Percentiles rank a stretch among this genome's conserved stretches.
These are phyloP conservation scores for Panagrolaimus sp. DNA, from an alignment of 1,140 invertebrate species.

Conservation along the genomic window DNA sequence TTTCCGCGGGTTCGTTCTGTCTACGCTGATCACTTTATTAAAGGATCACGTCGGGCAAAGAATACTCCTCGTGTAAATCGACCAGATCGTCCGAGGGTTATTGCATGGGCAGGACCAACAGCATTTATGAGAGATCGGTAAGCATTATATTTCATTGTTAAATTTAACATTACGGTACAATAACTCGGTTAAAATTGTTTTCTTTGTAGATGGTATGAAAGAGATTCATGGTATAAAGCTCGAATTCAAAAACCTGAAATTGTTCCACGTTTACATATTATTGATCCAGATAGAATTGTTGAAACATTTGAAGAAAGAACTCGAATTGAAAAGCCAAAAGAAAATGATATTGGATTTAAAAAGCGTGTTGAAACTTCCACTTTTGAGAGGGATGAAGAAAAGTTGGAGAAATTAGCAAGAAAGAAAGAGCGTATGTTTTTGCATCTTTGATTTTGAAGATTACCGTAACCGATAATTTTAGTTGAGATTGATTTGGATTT, in stretches of 20 bases:
- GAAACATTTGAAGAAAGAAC: slow-evolving; percentile 25
- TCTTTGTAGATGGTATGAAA: slow-evolving; percentile 56
- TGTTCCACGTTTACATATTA: slow-evolving; percentile 54
- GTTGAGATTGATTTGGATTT: neutral
- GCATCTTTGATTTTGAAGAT: neutral
- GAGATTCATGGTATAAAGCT: slow-evolving; percentile 57
- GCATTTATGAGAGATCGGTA: slow-evolving; percentile 54
- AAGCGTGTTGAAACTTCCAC: neutral
- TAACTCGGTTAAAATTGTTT: too few relatives aligned
- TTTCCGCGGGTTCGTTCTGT: slow-evolving; percentile 26
- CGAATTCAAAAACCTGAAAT: slow-evolving; percentile 55
- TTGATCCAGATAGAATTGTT: slow-evolving; percentile 48
- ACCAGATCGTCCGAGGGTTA: slow-evolving; percentile 48
- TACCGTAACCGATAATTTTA: neutral
- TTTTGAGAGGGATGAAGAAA: neutral
- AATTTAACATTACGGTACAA: too few relatives aligned
- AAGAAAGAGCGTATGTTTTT: neutral
- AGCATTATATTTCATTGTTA: neutral
- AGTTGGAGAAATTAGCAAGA: neutral
- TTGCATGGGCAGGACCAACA: slow-evolving; percentile 58
- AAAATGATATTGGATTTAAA: slow-evolving; percentile 36
- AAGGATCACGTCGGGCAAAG: slow-evolving; percentile 40
- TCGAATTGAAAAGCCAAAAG: slow-evolving; percentile 15
- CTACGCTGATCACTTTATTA: slow-evolving; percentile 43
- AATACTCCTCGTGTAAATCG: slow-evolving; percentile 48